Evolutionary conservation across 2,888 invertebrate species (phyloP), one percentile per base, ranked within the genome.

Genomic region (Drosophila paramelanica): DNA sequence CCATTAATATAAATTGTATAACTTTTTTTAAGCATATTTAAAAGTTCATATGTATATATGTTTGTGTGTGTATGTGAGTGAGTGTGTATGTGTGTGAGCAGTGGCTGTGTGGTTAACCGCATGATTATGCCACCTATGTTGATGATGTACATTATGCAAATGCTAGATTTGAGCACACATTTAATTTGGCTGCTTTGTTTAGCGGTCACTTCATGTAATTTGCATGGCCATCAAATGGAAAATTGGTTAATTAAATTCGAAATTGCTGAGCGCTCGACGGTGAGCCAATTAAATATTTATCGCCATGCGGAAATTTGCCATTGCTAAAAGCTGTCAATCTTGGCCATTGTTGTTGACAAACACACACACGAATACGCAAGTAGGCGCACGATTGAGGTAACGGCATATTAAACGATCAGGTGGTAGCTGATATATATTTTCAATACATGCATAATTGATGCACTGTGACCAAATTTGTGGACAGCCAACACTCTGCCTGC

Each of bases 161-260:
- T 36, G 5, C 11, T 55, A 50, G 62, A 60, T 72, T 55, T 46
- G 46, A 20, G 23, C 53, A 33, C 51, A 47, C 14, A 62, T 56
- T 71, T 42, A 76, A 67, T 67, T 61, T 52, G 52, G 25, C 31
- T 36, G 45, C 31, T 55, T 50, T 66, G 51, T 57, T 69, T 51
- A 38, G 51, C 10, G 51, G 33, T 8, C 25, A 41, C n/a, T 38
- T 53, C 33, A 53, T 69, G 62, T 33, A 62, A 70, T 47, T 62
- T 62, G 45, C 33, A 62, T 52, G 38, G 39, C 53, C 52, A 33
- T 46, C 53, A 71, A 56, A 55, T 61, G 36, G 49, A 14, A 72
- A 75, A 72, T 75, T 72, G 62, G 56, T 67, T 76, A 76, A 75
- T 72, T 62, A 58, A 71, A 71, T 66, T 75, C 33, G n/a, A 49